Evolutionary conservation across 2,797 vertebrate genomes (phyloP), one percentile per base, ranked within the genome.

Genomic region (Sternarchorhynchus goeldii): DNA sequence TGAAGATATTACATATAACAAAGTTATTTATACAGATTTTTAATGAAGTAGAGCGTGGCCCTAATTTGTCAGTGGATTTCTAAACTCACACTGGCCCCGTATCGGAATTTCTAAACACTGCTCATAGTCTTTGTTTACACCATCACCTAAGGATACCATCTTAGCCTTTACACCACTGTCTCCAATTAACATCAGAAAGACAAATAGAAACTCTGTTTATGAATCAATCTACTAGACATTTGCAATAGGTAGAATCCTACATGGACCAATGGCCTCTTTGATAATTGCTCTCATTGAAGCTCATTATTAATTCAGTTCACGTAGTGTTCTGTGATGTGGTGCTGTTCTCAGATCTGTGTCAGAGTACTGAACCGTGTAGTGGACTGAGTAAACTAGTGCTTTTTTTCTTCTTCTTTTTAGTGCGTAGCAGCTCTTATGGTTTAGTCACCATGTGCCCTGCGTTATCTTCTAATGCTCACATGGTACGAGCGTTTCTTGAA

Each of bases 1-100:
- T 81, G 66, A 29, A 84, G 20, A 60, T 70, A 73, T 32, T 72
- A 68, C 45, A 69, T 69, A 75, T 63, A 29, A 34, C 32, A 41
- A 56, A 18, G 50, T 60, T 78, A 84, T 86, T 84, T 86, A 75
- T 86, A 83, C 67, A 80, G 67, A 71, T 82, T 84, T 81, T 80
- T 84, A 83, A 50, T 57, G 5, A 70, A 76, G 25, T 56, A 79
- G 62, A n/a, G 39, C 41, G 16, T 59, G 17, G 17, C 67, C 60
- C 79, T 57, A 31, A 76, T 59, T 80, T 65, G 69, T 77, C 41
- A 20, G 36, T 57, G 73, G 64, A 64, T 60, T 69, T 32, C 68
- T 50, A 17, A 18, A 18, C 39, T 71, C 50, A 53, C 29, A 69
- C 20, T 78, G 66, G 59, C 20, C 63, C 65, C n/a, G 36, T 79